Percentiles rank a stretch among this genome's conserved stretches.
These are phyloP conservation scores for Papilio demoleus DNA, from an alignment of 2,888 invertebrate species.

Conservation along the genomic window DNA sequence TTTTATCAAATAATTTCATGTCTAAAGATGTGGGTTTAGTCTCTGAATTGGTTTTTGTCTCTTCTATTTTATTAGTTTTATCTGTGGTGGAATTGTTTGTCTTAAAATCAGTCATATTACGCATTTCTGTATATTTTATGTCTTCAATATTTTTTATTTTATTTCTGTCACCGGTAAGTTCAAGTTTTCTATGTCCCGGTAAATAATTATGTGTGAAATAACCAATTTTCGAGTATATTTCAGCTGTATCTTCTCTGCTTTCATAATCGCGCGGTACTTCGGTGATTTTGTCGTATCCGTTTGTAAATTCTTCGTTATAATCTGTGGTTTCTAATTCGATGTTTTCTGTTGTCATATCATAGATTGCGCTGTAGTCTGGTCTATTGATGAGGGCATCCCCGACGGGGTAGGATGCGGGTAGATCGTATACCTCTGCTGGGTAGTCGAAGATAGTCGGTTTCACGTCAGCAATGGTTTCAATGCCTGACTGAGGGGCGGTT, in stretches of 20 bases:
- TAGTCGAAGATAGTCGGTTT: conserved; percentile 52
- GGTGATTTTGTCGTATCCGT: conserved; percentile 7
- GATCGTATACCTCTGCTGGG: conserved; percentile 34
- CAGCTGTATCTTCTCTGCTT: background rate
- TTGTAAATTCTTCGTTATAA: conserved; percentile 44
- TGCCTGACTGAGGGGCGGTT: conserved; percentile 62
- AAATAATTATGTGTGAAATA: conserved; percentile 22
- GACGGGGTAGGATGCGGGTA: conserved; percentile 32
- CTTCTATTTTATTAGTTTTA: background rate
- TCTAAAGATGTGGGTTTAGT: background rate
- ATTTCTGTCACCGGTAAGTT: background rate
- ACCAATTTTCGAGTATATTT: conserved; percentile 34
- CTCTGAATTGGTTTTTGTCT: background rate
- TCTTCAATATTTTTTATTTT: background rate
- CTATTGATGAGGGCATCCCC: background rate
- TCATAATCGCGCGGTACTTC: conserved; percentile 30
- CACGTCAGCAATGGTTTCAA: conserved; percentile 65
- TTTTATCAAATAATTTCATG: background rate
- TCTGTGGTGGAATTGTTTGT: background rate
- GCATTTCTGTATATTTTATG: background rate
- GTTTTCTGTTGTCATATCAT: conserved; percentile 45
- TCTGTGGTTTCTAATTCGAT: conserved; percentile 48
- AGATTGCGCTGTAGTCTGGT: conserved; percentile 14
- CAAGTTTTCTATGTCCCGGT: background rate
- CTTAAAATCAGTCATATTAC: background rate